phyloP scores from a whole-genome alignment of 2,888 invertebrate species.

The Agonum fuliginosum region DNA sequence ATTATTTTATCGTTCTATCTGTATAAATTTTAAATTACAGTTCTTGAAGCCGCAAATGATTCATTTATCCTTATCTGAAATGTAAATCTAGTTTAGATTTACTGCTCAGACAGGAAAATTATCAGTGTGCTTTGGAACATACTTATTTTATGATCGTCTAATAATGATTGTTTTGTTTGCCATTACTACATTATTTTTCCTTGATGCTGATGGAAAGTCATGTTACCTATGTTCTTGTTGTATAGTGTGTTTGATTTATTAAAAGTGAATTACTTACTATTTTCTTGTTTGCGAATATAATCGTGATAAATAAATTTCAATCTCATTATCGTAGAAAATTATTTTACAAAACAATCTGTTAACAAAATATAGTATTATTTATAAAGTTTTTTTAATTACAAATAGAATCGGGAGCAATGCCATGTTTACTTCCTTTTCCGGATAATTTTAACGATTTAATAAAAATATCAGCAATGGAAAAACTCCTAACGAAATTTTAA shows the following conservation, averaged over 20 bases:
- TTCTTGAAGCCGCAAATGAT: background rate
- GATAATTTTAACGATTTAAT: no score
- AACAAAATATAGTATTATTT: background rate
- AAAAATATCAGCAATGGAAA: no score
- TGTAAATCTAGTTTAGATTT: background rate
- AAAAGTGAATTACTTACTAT: background rate
- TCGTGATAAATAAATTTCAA: background rate
- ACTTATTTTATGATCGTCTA: background rate
- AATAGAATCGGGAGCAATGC: no score
- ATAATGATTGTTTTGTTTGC: background rate
- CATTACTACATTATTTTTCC: background rate
- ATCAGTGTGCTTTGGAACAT: background rate
- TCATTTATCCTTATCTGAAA: background rate
- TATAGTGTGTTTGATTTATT: no score
- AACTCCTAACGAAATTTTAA: no score
- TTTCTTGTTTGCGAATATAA: background rate
- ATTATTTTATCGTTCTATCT: no score
- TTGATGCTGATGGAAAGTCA: constrained; percentile 8
- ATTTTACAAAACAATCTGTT: background rate
- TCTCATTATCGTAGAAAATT: background rate
- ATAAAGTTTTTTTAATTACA: background rate
- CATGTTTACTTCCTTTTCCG: no score
- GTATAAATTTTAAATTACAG: no score
- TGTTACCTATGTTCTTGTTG: background rate
- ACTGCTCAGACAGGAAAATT: background rate